Evolutionary conservation across 2,113 vertebrate species (phyloP).

Genomic region (Corapipo altera): DNA sequence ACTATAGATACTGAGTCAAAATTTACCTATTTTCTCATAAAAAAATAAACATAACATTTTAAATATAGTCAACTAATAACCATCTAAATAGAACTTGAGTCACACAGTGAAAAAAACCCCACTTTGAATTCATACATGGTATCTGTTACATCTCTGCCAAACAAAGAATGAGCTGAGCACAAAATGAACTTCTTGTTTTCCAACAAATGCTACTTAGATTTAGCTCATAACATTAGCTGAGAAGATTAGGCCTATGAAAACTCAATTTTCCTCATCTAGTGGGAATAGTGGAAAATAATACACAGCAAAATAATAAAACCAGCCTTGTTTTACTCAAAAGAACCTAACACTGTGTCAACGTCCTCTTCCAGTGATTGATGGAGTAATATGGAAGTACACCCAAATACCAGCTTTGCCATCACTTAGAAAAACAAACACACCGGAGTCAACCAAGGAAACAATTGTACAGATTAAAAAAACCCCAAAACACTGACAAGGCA

Average conservation of each 20-base stretch:
- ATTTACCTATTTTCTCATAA: neutral
- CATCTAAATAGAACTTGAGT: neutral
- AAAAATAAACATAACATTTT: neutral
- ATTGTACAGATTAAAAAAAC: neutral
- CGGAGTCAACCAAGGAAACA: conserved; percentile 14
- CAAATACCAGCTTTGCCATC: neutral
- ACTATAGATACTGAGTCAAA: neutral
- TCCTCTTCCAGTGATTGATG: conserved; percentile 49
- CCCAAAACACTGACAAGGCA: neutral
- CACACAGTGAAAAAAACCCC: neutral
- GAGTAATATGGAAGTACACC: conserved; percentile 39
- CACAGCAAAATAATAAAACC: conserved; percentile 56
- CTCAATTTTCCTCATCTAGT: conserved; percentile 30
- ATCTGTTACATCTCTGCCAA: neutral
- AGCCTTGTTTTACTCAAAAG: conserved; percentile 49
- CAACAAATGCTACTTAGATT: conserved; percentile 3
- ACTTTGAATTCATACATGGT: neutral
- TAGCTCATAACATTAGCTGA: conserved; percentile 27
- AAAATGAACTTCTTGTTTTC: conserved; percentile 1
- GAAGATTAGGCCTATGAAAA: conserved; percentile 54
- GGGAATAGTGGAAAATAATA: conserved; percentile 41
- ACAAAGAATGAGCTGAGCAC: neutral
- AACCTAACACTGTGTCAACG: conserved; percentile 34
- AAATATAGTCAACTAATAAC: neutral
- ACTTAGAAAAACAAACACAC: conserved; percentile 9